Percentiles rank a stretch among this genome's conserved stretches.
These are phyloP conservation scores for Porites evermanni DNA, from an alignment of 92 coral and sea anemone genomes.

Conservation along the genomic window DNA sequence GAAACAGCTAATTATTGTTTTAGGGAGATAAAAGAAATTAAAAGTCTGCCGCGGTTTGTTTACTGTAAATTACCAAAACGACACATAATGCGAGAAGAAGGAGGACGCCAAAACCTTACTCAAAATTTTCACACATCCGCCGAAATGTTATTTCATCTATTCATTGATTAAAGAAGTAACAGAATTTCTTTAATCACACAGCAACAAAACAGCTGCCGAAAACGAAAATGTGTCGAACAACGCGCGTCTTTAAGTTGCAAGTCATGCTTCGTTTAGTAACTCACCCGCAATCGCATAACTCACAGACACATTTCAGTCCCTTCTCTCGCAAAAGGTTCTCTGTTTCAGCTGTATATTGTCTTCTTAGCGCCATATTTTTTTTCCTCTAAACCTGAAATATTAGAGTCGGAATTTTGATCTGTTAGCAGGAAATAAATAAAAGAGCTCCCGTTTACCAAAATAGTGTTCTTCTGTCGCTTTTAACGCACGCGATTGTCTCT, in stretches of 20 bases:
- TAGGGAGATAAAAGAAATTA: background rate
- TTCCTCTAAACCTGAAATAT: constrained; percentile 1
- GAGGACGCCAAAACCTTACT: background rate
- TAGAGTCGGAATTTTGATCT: background rate
- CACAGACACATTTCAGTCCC: constrained; percentile 94
- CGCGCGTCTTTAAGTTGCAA: background rate
- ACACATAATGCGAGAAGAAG: background rate
- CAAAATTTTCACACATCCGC: background rate
- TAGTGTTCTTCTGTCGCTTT: constrained; percentile 12
- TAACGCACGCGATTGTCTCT: background rate
- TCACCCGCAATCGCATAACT: constrained; percentile 98
- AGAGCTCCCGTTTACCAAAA: too few species aligned
- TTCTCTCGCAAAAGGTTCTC: constrained; percentile 78
- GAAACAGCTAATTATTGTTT: background rate
- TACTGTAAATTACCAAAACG: background rate
- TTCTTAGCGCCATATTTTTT: constrained; percentile 57
- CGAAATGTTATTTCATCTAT: background rate
- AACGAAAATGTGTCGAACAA: background rate
- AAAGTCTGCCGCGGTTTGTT: background rate
- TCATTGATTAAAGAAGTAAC: background rate
- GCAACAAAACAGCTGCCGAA: constrained; percentile 7
- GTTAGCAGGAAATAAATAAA: background rate
- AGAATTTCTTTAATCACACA: background rate
- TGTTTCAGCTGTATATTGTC: constrained; percentile 88
- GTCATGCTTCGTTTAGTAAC: constrained; percentile 21